Evolutionary conservation across 2,113 vertebrate genomes (phyloP), one percentile per base, ranked within the genome.

Genomic region (Lethenteron reissneri): DNA sequence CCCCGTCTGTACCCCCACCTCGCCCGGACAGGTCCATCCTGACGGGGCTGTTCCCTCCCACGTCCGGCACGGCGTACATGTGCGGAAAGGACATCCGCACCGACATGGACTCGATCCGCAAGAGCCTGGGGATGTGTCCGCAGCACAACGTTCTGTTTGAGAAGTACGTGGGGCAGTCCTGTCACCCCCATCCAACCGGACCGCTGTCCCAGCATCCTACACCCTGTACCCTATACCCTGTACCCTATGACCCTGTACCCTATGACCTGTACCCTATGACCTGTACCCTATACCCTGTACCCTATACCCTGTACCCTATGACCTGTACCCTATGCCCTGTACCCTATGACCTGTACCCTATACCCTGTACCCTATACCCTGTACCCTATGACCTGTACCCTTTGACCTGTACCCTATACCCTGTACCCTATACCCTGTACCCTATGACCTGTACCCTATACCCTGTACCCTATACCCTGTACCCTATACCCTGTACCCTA

Each of bases 81-180:
- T 79, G 95, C 77, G 91, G 92, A 57, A 85, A 84, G 80, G 94
- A 97, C 77, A 97, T 97, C 76, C 82, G 87, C 64, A 82, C 84
- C 0, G 91, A 97, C 71, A 83, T 97, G 75, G 90, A 80, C 59
- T 76, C 81, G 74, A 95, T 97, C 77, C 81, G 94, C 41, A 86
- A 88, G 79, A 92, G 87, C 75, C 80, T 97, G 71, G 94, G 94
- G 2, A 87, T 97, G 74, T 97, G 94, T 78, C 94, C 94, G 0
- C 94, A 97, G 56, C 92, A 97, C 78, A 97, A 97, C 0, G 92
- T 97, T 71, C 82, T 97, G 25, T 97, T 97, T 81, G 92, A 92
- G 82, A 83, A 89, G 94, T 95, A 77, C 87, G 90, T 88, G 77
- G 41, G 41, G 41, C 41, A 41, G 41, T 7, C 41, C 41, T 41